Evolutionary conservation across 2,113 vertebrate genomes (phyloP), one percentile per base, ranked within the genome.

Genomic region (Archilochus colubris): DNA sequence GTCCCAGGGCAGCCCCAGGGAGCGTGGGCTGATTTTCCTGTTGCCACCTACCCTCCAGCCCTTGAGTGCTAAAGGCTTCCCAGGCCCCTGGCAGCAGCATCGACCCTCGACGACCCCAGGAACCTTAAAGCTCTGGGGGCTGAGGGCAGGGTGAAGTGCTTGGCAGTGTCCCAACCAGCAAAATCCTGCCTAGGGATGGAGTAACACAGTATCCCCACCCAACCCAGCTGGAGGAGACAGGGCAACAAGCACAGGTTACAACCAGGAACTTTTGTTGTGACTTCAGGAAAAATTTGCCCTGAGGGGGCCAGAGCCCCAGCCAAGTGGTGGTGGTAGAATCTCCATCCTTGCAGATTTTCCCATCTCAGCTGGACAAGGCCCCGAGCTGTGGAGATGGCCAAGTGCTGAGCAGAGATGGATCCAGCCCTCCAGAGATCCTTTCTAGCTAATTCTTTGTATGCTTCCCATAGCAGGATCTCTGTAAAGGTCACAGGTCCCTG

Each of bases 181-280:
- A 61, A 86, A 89, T 31, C 36, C 79, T 54, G 40, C 30, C 54
- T 2, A 2, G 28, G n/a, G 62, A 48, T 28, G 44, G 44, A 70
- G 53, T 9, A 58, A 62, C 50, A 4, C 62, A 63, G 27, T 6
- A 36, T 11, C 33, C n/a, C 40, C 55, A 33, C 9, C 13, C 23
- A 0, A 2, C 0, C 0, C 11, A 53, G 51, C 0, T 0, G 30
- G 31, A 75, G 38, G 61, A 70, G 57, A 92, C 0, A 0, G 13
- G 40, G 40, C 61, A 89, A 46, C 2, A 2, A 54, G 16, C 33
- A 69, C 9, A 23, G 61, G 9, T 23, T 74, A 51, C 82, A 78
- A 18, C 8, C 15, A 36, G 12, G 24, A 50, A 69, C 55, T 38
- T n/a, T 2, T 51, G 25, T 48, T 78, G 48, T 14, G 62, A 59